phyloP scores from a whole-genome alignment of 2,888 invertebrate species.

The Cryptus viduatorius region DNA sequence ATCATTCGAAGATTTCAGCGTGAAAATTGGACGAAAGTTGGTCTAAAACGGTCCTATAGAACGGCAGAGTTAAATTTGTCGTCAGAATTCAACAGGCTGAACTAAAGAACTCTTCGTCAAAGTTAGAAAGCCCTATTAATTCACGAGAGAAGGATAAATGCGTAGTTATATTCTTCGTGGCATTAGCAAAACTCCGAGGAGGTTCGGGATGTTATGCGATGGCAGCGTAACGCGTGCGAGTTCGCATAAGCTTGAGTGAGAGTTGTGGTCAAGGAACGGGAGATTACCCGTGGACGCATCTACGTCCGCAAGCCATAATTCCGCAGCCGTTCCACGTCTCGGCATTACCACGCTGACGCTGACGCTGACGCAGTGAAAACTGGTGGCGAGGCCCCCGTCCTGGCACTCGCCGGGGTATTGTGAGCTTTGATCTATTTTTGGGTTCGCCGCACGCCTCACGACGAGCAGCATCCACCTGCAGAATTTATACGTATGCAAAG shows the following conservation, averaged over 20 bases:
- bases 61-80: too few relatives aligned
- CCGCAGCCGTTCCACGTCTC: constrained; percentile 38
- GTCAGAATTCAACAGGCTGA: constrained; percentile 18
- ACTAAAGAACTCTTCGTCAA: constrained; percentile 34
- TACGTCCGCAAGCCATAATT: constrained; percentile 67
- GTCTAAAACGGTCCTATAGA: too few relatives aligned
- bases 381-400: constrained; percentile 32
- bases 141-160: constrained; percentile 50
- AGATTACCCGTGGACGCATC: constrained; percentile 65
- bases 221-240: constrained; percentile 16
- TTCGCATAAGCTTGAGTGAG: constrained; percentile 30
- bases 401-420: constrained; percentile 17
- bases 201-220: constrained; percentile 17
- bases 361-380: constrained; percentile 45
- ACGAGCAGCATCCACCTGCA: constrained; percentile 74
- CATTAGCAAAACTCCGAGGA: constrained; percentile 39
- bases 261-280: constrained; percentile 47
- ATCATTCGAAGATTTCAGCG: too few relatives aligned
- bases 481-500: constrained; percentile 68
- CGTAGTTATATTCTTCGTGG: constrained; percentile 50
- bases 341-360: constrained; percentile 20
- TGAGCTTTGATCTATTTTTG: constrained; percentile 78
- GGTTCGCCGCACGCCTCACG: constrained; percentile 34
- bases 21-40: too few relatives aligned
- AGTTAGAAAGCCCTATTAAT: constrained; percentile 37